Evolutionary conservation across 2,888 invertebrate species (phyloP), one percentile per base, ranked within the genome.

Genomic region (Macaria liturata): DNA sequence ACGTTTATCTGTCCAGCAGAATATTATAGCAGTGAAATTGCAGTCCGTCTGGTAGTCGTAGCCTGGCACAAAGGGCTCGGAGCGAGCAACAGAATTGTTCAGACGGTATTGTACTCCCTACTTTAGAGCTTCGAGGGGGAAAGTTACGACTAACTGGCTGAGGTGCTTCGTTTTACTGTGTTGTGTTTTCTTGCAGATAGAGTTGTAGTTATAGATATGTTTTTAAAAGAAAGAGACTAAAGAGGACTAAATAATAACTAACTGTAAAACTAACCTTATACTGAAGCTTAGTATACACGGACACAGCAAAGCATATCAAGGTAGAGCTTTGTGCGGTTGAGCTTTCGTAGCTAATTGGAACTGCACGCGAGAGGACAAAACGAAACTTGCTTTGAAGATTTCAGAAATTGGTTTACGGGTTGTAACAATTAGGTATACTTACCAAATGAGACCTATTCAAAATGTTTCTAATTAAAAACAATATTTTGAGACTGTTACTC

Each of bases 41-140:
- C 20, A 20, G 20, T 20, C 20, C 20, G 20, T 20, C 20, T 20
- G 20, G 20, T 20, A 20, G 20, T 20, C 54, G 42, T 2, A 20
- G 20, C 20, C 20, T 20, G 20, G 20, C 32, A 56, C 58, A 51
- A 57, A 63, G 58, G 46, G 46, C 57, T 34, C 32, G 55, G 58
- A 46, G 59, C 47, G 49, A 64, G 55, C 58, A 54, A 49, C 58
- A 55, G 44, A 49, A 49, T 51, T 59, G 45, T 51, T 40, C 54
- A 57, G 49, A 9, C 46, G 45, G 53, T 51, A 43, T 61, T 58
- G 51, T 54, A 46, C 30, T 4, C 46, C 6, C 2, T 42, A 45
- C 45, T 48, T 47, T 47, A 34, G 42, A 32, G 39, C n/a, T 8
- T 8, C 8, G n/a, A 30, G 4, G 42, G 32, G 3, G 9, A 40